Percentiles rank a stretch among this genome's conserved stretches.
phyloP scores from a whole-genome alignment of 2,797 vertebrate genomes.

The Synanceia verrucosa region DNA sequence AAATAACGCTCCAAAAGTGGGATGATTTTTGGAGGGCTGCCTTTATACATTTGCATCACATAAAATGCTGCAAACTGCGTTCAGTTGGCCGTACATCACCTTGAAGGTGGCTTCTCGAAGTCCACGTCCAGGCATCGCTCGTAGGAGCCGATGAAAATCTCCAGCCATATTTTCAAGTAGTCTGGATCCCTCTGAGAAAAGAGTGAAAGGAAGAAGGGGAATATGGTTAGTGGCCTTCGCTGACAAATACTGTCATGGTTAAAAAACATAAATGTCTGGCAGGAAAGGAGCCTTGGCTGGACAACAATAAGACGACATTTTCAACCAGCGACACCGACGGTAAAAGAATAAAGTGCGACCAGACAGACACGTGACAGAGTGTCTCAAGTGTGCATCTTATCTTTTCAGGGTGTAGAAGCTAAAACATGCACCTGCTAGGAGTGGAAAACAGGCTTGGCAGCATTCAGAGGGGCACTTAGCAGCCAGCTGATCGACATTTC shows the following conservation, averaged over 20 bases:
- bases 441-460: slow-evolving; percentile 45
- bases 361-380: background rate
- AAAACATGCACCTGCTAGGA: slow-evolving; percentile 50
- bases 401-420: background rate
- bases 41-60: no score
- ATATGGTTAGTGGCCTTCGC: slow-evolving; percentile 14
- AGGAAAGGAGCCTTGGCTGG: no score
- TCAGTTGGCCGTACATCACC: slow-evolving; percentile 80
- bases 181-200: slow-evolving; percentile 94
- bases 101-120: slow-evolving; percentile 94
- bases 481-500: slow-evolving; percentile 58
- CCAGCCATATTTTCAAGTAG: slow-evolving; percentile 97
- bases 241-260: slow-evolving; percentile 7
- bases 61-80: no score
- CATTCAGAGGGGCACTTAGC: slow-evolving; percentile 48
- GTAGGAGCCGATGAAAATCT: slow-evolving; percentile 95
- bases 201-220: background rate
- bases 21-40: no score
- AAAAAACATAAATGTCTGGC: slow-evolving; percentile 1
- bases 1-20: no score
- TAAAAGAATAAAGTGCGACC: background rate
- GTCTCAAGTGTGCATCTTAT: slow-evolving; percentile 21
- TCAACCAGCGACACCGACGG: no score
- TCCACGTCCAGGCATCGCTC: slow-evolving; percentile 96
- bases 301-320: slow-evolving; percentile 38